These are phyloP conservation scores for Sigmodon hispidus DNA, from an alignment of 2,113 vertebrate species.

Conservation along the genomic window DNA sequence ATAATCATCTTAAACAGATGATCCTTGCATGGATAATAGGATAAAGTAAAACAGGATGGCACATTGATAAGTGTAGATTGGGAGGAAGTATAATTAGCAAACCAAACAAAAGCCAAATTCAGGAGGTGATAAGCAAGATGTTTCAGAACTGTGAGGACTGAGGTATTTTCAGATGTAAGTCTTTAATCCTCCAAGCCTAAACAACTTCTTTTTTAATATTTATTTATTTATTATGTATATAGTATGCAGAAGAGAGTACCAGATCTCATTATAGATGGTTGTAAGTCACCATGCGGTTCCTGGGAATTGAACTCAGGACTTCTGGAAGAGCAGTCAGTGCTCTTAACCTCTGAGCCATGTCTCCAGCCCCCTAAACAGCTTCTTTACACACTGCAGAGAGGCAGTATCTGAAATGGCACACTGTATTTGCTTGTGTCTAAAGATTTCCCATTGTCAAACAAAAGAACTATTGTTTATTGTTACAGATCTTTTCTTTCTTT, in stretches of 20 bases:
- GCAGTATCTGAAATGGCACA: not conserved
- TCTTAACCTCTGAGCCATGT: too few species aligned
- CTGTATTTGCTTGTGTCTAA: slow-evolving; percentile 38
- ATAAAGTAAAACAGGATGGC: slow-evolving; percentile 72
- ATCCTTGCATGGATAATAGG: slow-evolving; percentile 65
- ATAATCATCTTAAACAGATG: slow-evolving; percentile 72
- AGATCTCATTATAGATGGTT: too few species aligned
- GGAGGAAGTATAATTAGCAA: slow-evolving; percentile 74
- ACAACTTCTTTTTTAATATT: not conserved
- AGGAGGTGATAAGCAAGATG: slow-evolving; percentile 58
- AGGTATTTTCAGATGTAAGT: slow-evolving; percentile 17
- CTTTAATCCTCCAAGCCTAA: slow-evolving; percentile 21
- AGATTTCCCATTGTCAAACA: slow-evolving; percentile 37
- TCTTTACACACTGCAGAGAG: not conserved
- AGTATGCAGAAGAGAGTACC: too few species aligned
- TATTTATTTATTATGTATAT: too few species aligned
- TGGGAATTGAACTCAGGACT: too few species aligned
- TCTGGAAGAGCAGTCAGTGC: too few species aligned
- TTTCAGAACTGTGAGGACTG: slow-evolving; percentile 36
- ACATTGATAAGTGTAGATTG: slow-evolving; percentile 73
- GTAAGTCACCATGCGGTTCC: too few species aligned
- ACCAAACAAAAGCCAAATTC: slow-evolving; percentile 72
- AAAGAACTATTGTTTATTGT: slow-evolving; percentile 6
- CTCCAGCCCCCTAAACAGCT: not conserved
- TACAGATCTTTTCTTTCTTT: slow-evolving; percentile 44